Evolutionary conservation across 2,113 vertebrate genomes (phyloP), one percentile per base, ranked within the genome.

Genomic region (Cottus gobio): DNA sequence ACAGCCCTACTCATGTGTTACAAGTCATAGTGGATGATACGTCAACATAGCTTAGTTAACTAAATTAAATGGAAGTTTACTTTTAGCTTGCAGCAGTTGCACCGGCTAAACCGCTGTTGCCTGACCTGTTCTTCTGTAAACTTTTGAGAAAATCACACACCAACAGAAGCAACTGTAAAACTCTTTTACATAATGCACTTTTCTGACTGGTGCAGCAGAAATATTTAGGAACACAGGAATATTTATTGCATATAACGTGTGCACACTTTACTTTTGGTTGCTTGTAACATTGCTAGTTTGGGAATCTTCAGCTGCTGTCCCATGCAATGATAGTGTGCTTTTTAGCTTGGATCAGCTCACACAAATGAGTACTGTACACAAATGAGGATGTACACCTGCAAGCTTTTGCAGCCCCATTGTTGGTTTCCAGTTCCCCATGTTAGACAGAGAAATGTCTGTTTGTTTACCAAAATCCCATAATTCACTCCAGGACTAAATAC

Each of bases 381-480:
- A 69, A 44, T 26, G 15, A n/a, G 26, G 58, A 62, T 30, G 28
- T 37, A 62, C 71, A 36, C 54, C 54, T 72, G 34, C 68, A 36
- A 70, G 18, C 62, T 30, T 42, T 20, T 58, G 20, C 46, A 62
- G 56, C 68, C 52, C 54, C 39, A 1, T 66, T 56, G 44, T 52
- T 24, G 42, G 52, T 80, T 80, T 79, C 39, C 70, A 76, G 52
- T 83, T 89, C 20, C 26, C 39, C 7, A 2, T 31, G 34, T 79
- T 79, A 22, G 42, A 85, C 71, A 65, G 46, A 61, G 75, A 61
- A 62, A 54, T 3, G 4, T 36, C 10, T 57, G 16, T 42, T 10
- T 62, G 48, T 79, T 80, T n/a, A 57, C 22, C 15, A 7, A 60
- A 75, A 81, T 79, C 67, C n/a, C 20, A 34, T 60, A 73, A 77